phyloP scores from a whole-genome alignment of 1,140 invertebrate species.

The Zelostemma sp. region DNA sequence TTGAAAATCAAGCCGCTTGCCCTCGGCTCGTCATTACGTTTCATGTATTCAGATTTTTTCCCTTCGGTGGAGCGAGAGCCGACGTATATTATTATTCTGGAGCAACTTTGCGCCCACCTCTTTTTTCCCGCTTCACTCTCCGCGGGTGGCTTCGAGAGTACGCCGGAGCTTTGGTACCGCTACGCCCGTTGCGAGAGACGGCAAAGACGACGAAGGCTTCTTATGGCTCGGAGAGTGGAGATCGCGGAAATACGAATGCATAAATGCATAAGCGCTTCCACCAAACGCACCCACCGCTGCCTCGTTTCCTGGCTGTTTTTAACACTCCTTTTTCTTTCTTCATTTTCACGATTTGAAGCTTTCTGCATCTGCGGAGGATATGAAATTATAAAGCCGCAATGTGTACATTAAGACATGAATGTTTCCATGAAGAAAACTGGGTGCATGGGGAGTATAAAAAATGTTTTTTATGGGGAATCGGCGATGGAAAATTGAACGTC shows the following conservation, averaged over 20 bases:
- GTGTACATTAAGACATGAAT: too few relatives aligned
- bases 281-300: conserved; percentile 38
- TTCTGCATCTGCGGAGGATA: not conserved
- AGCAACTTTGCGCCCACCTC: conserved; percentile 64
- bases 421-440: too few relatives aligned
- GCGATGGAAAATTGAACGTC: too few relatives aligned
- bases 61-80: conserved; percentile 52
- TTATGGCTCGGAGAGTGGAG: conserved; percentile 56
- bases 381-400: not conserved
- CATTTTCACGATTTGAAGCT: conserved; percentile 15
- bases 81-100: conserved; percentile 71
- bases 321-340: conserved; percentile 41
- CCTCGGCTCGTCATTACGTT: conserved; percentile 64
- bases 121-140: conserved; percentile 25
- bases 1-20: conserved; percentile 56
- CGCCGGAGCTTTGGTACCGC: conserved; percentile 42
- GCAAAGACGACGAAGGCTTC: conserved; percentile 51
- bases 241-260: conserved; percentile 71
- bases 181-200: conserved; percentile 34
- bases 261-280: conserved; percentile 70
- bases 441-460: too few relatives aligned
- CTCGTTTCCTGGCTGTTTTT: conserved; percentile 37
- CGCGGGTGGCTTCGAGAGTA: conserved; percentile 36
- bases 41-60: conserved; percentile 72
- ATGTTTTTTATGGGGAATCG: too few relatives aligned